These are phyloP conservation scores for Metalampra italica DNA, from an alignment of 2,888 invertebrate species.

Conservation along the genomic window DNA sequence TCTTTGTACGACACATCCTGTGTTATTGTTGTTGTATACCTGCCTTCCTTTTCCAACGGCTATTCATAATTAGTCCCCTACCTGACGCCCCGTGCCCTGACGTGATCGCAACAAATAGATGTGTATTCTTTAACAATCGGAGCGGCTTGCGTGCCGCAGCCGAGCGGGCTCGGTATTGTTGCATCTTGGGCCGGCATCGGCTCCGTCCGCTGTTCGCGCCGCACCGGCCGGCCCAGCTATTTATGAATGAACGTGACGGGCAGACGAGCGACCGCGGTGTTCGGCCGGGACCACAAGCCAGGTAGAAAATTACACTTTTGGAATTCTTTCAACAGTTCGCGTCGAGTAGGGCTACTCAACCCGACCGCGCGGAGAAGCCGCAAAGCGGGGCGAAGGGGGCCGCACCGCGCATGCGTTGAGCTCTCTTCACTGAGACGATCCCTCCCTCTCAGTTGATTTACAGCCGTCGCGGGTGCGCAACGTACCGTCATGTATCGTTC, in stretches of 20 bases:
- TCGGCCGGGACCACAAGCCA: constrained; percentile 61
- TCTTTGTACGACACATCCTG: constrained; percentile 64
- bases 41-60: constrained; percentile 45
- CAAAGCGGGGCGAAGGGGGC: constrained; percentile 73
- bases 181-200: constrained; percentile 25
- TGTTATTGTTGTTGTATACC: constrained; percentile 55
- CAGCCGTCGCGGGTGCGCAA: constrained; percentile 62
- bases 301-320: constrained; percentile 76
- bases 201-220: constrained; percentile 29
- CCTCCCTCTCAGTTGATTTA: constrained; percentile 72
- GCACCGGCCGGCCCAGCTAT: constrained; percentile 60
- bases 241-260: constrained; percentile 77
- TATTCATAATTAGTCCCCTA: constrained; percentile 66
- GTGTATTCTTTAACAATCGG: constrained; percentile 53
- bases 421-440: constrained; percentile 61
- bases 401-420: constrained; percentile 68
- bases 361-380: constrained; percentile 69
- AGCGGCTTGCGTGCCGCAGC: constrained; percentile 50
- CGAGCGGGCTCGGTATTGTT: constrained; percentile 41
- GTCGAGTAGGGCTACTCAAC: constrained; percentile 67
- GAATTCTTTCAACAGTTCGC: constrained; percentile 72
- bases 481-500: constrained; percentile 81
- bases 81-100: constrained; percentile 51
- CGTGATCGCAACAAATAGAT: constrained; percentile 63
- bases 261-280: constrained; percentile 58